A percentile compares a stretch with the other conserved stretches of the same genome.
phyloP scores from a whole-genome alignment of 2,797 vertebrate species.

The Macroramphosus scolopax region DNA sequence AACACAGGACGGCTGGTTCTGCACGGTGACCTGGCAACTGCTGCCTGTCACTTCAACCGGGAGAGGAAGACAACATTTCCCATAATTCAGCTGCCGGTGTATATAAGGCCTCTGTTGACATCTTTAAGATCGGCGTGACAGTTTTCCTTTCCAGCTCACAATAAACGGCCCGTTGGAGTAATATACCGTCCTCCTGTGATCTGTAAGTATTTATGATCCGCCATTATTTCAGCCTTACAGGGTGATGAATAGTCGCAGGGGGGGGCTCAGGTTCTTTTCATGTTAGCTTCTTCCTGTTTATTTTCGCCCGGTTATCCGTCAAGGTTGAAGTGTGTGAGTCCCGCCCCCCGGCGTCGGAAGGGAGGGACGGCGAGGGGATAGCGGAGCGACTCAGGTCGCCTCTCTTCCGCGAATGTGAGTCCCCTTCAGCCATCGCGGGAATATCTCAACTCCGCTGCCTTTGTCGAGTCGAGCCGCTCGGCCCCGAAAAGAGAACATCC shows the following conservation, averaged over 20 bases:
- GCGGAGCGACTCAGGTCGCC: slow-evolving; percentile 13
- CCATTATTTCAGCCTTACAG: slow-evolving; percentile 55
- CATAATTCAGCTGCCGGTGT: slow-evolving; percentile 41
- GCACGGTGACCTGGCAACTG: slow-evolving; percentile 30
- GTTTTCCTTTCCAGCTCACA: slow-evolving; percentile 40
- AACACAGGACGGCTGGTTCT: slow-evolving; percentile 40
- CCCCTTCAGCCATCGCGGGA: slow-evolving; percentile 5
- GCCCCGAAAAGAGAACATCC: slow-evolving; percentile 17
- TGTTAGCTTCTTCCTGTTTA: slow-evolving; percentile 55
- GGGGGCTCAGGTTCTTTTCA: slow-evolving; percentile 45
- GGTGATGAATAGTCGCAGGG: slow-evolving; percentile 39
- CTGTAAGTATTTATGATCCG: slow-evolving; percentile 40
- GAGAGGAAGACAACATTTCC: slow-evolving; percentile 43
- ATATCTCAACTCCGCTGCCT: slow-evolving; percentile 17
- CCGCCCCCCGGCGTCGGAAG: slow-evolving; percentile 36
- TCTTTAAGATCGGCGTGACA: slow-evolving; percentile 46
- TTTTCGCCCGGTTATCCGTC: slow-evolving; percentile 44
- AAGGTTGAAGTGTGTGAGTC: slow-evolving; percentile 42
- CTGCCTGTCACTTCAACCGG: slow-evolving; percentile 35
- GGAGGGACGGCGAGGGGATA: slow-evolving; percentile 4
- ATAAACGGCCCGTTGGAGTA: slow-evolving; percentile 48
- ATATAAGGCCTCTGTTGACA: slow-evolving; percentile 20
- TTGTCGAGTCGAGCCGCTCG: slow-evolving; percentile 5
- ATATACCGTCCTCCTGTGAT: slow-evolving; percentile 40
- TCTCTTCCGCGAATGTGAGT: too few relatives aligned